Base-by-base conservation (phyloP, 2,113 vertebrate species). In the Ophiodon elongatus region DNA sequence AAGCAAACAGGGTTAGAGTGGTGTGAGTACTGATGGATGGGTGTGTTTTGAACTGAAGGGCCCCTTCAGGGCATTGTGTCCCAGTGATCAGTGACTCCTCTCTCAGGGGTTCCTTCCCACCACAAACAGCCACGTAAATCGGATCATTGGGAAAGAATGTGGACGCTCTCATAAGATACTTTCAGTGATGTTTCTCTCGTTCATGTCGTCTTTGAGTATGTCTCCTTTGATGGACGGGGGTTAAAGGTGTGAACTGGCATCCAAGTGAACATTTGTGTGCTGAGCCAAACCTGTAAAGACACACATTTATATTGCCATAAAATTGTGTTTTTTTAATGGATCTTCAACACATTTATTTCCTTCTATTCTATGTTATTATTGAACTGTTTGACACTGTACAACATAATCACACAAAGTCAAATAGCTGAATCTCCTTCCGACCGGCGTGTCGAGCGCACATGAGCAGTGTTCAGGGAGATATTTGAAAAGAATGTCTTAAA, bases 21-120 rank as follows among this genome's bases (percentile, higher is more conserved):
- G 85, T 82, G 80, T 4, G 83, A 85, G 73, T 45, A 78, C 85
- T 94, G 91, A 93, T 92, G 88, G 80, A 94, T 93, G 73, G 50
- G 67, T 67, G 59, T 85, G 89, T 92, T 94, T 91, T 86, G 85
- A 83, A 84, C 74, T 76, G 80, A 54, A 72, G 82, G 87, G 86
- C 68, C 87, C 80, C 89, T 88, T 79, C 43, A 81, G 76, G 89
- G 74, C 85, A 88, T 92, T 92, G 88, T 93, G 81, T 89, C 84
- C 68, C 80, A 73, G 81, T 85, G 88, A 92, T 91, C 86, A 89
- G 88, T 86, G 85, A 74, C 80, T 84, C 69, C 80, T 83, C 84
- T 87, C 84, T 77, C 54, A 69, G 76, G 84, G 82, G 67, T 70
- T 85, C 77, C 76, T 90, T 87, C 83, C 77, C 71, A 87, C 80